A percentile compares a stretch with the other conserved stretches of the same genome.
Conservation (phyloP, 2,797 vertebrate species). For the Pogoniulus pusillus region DNA sequence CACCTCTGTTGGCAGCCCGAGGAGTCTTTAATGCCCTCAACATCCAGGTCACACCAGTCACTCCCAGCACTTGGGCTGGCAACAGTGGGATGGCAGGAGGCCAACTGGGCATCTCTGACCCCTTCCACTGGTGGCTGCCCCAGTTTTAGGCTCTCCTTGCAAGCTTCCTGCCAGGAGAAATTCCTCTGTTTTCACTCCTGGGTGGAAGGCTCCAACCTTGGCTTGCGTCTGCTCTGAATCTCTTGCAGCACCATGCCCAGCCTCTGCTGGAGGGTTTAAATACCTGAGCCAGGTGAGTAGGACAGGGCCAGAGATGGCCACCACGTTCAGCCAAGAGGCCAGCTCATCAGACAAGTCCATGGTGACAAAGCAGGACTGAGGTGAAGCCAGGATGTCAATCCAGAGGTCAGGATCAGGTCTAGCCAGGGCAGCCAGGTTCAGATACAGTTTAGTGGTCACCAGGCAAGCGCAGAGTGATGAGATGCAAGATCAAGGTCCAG, state of each 20-base stretch:
- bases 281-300: not conserved
- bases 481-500: not conserved
- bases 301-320: not conserved
- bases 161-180: not conserved
- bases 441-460: not conserved
- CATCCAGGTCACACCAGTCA: not conserved
- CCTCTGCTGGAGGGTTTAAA: not conserved
- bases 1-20: not conserved
- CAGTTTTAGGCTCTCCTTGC: not conserved
- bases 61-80: not conserved
- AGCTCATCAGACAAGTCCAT: not conserved
- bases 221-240: not conserved
- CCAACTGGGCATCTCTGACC: accelerated
- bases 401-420: not conserved
- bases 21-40: not conserved
- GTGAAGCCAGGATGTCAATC: not conserved
- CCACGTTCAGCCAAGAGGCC: not conserved
- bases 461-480: not conserved
- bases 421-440: not conserved
- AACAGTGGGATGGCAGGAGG: not conserved
- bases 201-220: not conserved
- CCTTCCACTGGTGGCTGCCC: not conserved
- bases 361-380: not conserved
- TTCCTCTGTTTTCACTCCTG: not conserved
- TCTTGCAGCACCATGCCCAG: not conserved